Evolutionary conservation across 2,113 vertebrate genomes (phyloP).

Genomic region (Gallinago paraguaiae): DNA sequence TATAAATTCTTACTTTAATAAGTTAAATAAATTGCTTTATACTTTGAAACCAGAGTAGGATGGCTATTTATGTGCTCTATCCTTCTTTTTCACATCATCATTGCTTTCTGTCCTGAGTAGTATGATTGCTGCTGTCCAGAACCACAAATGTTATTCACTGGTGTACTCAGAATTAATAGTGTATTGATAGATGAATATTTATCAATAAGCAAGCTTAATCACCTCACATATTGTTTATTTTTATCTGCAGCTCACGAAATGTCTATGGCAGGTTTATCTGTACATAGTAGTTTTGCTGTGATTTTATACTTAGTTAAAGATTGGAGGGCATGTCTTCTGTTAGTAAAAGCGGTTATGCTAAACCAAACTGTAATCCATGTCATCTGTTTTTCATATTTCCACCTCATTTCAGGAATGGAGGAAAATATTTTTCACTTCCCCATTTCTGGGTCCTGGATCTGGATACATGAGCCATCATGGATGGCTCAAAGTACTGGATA

Average conservation of each 20-base stretch:
- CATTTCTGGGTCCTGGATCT: not conserved
- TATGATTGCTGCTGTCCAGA: not conserved
- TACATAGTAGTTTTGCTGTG: not conserved
- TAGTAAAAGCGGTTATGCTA: not conserved
- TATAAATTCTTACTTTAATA: conserved; percentile 53
- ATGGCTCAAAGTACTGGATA: not conserved
- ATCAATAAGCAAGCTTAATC: not conserved
- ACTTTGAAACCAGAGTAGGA: not conserved
- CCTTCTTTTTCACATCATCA: not conserved
- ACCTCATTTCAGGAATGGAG: not conserved
- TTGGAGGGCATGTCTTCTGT: not conserved
- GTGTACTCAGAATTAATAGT: not conserved
- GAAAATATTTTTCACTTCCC: not conserved
- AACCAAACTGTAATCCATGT: not conserved
- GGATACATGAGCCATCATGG: not conserved
- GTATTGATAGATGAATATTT: not conserved
- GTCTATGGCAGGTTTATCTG: not conserved
- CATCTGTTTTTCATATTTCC: not conserved
- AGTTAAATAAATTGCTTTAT: conserved; percentile 21
- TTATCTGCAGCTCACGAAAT: not conserved
- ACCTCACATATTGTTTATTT: not conserved
- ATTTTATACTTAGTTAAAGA: not conserved
- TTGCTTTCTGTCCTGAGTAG: not conserved
- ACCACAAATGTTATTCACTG: not conserved
- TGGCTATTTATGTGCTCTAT: not conserved